Evolutionary conservation across 2,888 invertebrate genomes (phyloP).

Genomic region (Coleophora flavipennella): DNA sequence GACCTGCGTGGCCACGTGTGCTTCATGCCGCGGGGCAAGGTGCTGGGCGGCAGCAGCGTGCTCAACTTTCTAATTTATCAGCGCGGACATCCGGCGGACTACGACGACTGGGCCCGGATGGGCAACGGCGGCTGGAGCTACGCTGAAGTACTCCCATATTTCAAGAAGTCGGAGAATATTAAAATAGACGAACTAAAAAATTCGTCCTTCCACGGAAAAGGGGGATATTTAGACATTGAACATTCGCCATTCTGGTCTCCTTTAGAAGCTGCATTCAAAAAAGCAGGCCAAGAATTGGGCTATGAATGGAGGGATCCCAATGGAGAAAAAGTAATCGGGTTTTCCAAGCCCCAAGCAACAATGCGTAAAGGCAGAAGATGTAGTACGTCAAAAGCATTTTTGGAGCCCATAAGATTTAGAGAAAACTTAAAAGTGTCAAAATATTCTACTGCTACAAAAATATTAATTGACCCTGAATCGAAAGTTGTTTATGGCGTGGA

Average conservation of each 20-base stretch:
- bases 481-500: conserved; percentile 79
- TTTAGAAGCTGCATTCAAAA: conserved; percentile 75
- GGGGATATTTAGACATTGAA: conserved; percentile 80
- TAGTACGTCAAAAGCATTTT: conserved; percentile 85
- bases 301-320: conserved; percentile 82
- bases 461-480: conserved; percentile 75
- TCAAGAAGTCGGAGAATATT: conserved; percentile 84
- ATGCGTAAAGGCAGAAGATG: conserved; percentile 81
- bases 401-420: conserved; percentile 76
- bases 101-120: conserved; percentile 83
- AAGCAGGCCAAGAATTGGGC: conserved; percentile 79
- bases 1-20: conserved; percentile 68
- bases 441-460: conserved; percentile 77
- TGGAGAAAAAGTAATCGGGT: conserved; percentile 75
- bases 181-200: conserved; percentile 71
- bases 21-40: conserved; percentile 80
- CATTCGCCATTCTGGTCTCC: conserved; percentile 76
- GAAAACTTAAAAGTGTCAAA: conserved; percentile 81
- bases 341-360: conserved; percentile 80
- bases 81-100: conserved; percentile 85
- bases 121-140: conserved; percentile 90
- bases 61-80: conserved; percentile 86
- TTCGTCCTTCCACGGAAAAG: conserved; percentile 76
- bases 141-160: conserved; percentile 80
- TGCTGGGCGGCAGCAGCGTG: conserved; percentile 79